Conservation (phyloP, 2,888 invertebrate genomes). For the Acanthosepion lycidas region DNA sequence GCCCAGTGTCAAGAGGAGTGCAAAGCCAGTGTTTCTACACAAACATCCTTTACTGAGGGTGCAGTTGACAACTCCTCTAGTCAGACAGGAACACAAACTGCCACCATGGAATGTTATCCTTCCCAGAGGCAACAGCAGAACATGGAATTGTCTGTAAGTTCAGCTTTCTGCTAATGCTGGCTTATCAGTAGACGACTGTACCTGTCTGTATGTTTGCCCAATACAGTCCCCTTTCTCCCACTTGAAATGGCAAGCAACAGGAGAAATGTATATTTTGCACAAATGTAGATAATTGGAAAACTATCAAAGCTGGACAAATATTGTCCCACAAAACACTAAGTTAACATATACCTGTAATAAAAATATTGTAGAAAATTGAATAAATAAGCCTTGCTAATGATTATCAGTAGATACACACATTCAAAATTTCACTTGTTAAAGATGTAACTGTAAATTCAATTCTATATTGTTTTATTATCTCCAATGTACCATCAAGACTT, state of each 20-base stretch:
- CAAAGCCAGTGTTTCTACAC: slow-evolving; percentile 51
- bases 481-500: background rate
- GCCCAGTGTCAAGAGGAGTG: slow-evolving; percentile 36
- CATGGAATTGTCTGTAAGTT: slow-evolving; percentile 46
- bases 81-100: slow-evolving; percentile 42
- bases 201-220: slow-evolving; percentile 25
- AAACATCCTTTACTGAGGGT: slow-evolving; percentile 53
- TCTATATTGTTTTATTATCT: background rate
- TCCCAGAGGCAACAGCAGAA: background rate
- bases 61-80: slow-evolving; percentile 49
- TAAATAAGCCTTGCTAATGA: background rate
- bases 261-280: background rate
- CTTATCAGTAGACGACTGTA: slow-evolving; percentile 23
- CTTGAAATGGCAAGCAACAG: background rate
- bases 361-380: background rate
- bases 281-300: background rate
- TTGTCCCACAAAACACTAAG: background rate
- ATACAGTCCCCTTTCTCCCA: background rate
- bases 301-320: background rate
- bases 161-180: slow-evolving; percentile 44
- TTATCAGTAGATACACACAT: background rate
- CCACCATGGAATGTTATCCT: slow-evolving; percentile 14
- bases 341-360: background rate
- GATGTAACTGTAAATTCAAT: background rate
- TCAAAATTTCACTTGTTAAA: background rate